Evolutionary conservation across 2,888 invertebrate species (phyloP), one percentile per base, ranked within the genome.

Genomic region (Acleris literana): DNA sequence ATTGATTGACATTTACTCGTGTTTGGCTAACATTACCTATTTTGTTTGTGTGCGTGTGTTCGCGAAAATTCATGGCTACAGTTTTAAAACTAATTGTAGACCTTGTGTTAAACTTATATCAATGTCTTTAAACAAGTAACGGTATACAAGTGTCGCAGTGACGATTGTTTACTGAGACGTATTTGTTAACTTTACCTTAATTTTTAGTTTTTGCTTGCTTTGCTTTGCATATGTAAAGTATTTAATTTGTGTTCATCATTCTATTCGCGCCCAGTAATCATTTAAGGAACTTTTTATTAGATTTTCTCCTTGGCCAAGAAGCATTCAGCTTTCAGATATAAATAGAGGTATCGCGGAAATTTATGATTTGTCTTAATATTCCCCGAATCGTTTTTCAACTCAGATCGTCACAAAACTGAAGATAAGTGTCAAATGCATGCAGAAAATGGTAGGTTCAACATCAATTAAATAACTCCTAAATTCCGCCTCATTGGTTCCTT

Each of bases 101-200:
- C 66, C 66, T 66, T 66, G 66, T 62, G 46, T 29, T 25, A 62
- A 33, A 57, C 66, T 66, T 62, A 61, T 56, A 66, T 57, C 66
- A 66, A 66, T 62, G 66, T 57, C 57, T 66, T 66, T 57, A 48
- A 13, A 56, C 56, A 53, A 57, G 66, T 66, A 66, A 66, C 66
- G 61, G 66, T 66, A 44, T 52, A 48, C 44, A 44, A 57, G 61
- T 33, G 58, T 52, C 17, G 56, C 48, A 16, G 55, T 55, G 16
- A 44, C 20, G 56, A 61, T 46, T 62, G 49, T 55, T 44, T 55
- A 48, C 48, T 43, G 18, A 60, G 49, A 33, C 22, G 65, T 65
- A 56, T 18, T 44, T 29, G 44, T 56, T 65, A 46, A 59, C 59
- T 64, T 64, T 48, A 16, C 16, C 43, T 43, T 16, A 11, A 13